Evolutionary conservation across 2,113 vertebrate genomes (phyloP), one percentile per base, ranked within the genome.

Genomic region (Orycteropus afer): DNA sequence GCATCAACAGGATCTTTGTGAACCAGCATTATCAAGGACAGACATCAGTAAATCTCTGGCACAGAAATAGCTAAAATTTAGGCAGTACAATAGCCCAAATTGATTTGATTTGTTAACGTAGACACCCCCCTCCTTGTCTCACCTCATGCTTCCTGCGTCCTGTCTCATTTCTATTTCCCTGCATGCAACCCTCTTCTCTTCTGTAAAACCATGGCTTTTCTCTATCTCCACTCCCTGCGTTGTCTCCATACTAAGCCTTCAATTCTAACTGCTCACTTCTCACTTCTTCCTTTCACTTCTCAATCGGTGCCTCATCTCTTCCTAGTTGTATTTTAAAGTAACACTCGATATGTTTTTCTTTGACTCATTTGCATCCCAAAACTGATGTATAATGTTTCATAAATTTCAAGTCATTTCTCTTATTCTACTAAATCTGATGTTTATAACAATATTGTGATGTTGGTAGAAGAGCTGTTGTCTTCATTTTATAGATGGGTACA

Each of bases 21-120:
- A 96, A 27, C n/a, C 59, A 83, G 13, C 40, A 67, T 95, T 92
- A 93, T 45, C n/a, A 84, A 94, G 61, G 73, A 25, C 65, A 96
- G 85, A 90, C 76, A 71, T 88, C 57, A 92, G 27, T 51, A 49
- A 59, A 81, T 91, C 51, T 49, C 78, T 96, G 78, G 77, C 83
- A 95, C 40, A 91, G 32, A 81, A 97, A 92, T 61, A 78, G 51
- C 34, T 96, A 0, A 0, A 78, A 83, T 86, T 85, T 53, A 63
- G 71, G 86, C 22, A 71, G 29, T 42, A 71, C 15, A 76, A 67
- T 3, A 76, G 27, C 83, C 57, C 67, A 0, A 92, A 0, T 53
- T 85, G 67, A 94, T 90, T 77, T 20, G 17, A 4, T 3, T 71
- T 95, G 27, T 77, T 90, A 86, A 96, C 55, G 32, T 87, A 76